Evolutionary conservation across 2,797 vertebrate species (phyloP).

Genomic region (Rallus crepitans): DNA sequence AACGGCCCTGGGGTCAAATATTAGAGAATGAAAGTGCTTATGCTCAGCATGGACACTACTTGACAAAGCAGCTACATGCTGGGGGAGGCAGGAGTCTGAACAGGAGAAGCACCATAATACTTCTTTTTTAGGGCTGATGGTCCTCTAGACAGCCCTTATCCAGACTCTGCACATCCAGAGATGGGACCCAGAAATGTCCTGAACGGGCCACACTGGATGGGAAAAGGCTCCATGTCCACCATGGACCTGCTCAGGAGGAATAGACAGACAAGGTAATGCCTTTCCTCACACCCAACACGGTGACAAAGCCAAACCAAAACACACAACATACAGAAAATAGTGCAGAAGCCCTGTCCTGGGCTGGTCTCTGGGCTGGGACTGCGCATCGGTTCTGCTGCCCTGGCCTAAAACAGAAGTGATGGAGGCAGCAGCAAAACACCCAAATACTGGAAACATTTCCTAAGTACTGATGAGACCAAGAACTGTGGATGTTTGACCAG

Average conservation of each 20-base stretch:
- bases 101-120: not conserved
- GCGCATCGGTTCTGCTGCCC: not conserved
- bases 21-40: not conserved
- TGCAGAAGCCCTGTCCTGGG: not conserved
- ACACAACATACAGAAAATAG: fast-evolving
- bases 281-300: fast-evolving
- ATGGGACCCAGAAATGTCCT: not conserved
- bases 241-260: not conserved
- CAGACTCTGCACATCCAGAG: not conserved
- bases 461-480: not conserved
- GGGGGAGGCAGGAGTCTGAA: not conserved
- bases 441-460: not conserved
- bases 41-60: not conserved
- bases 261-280: not conserved
- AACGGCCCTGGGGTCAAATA: conserved; percentile 30
- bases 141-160: not conserved
- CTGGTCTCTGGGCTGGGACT: not conserved
- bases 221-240: not conserved
- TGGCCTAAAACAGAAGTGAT: not conserved
- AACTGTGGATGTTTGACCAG: not conserved
- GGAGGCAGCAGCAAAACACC: not conserved
- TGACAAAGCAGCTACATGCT: not conserved
- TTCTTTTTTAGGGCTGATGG: not conserved
- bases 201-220: not conserved
- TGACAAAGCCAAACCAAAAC: not conserved